phyloP scores from a whole-genome alignment of 2,113 vertebrate genomes.

The Tachuris rubrigastra region DNA sequence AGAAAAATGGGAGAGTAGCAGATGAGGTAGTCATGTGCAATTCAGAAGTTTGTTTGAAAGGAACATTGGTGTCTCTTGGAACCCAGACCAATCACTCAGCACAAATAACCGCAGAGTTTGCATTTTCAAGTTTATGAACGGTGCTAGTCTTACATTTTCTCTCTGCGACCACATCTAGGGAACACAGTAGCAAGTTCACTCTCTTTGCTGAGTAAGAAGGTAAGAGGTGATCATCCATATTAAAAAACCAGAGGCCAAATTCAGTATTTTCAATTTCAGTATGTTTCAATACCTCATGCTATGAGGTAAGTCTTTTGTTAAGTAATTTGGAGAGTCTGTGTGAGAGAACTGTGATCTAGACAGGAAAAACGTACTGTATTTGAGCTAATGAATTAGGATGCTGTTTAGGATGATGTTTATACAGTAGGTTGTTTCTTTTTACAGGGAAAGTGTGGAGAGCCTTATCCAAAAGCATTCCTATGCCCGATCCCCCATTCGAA shows the following conservation, averaged over 20 bases:
- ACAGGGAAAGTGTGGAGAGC: constrained; percentile 97
- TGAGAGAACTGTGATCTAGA: background rate
- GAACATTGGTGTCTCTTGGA: background rate
- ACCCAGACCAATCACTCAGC: background rate
- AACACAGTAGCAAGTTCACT: background rate
- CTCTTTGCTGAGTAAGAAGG: background rate
- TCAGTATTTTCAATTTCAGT: background rate
- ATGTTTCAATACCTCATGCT: no score
- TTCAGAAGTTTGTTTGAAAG: background rate
- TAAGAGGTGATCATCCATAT: background rate
- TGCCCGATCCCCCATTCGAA: constrained; percentile 94
- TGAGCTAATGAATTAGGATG: background rate
- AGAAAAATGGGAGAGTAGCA: background rate
- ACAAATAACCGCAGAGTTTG: background rate
- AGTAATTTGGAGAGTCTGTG: background rate
- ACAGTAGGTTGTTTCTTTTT: background rate
- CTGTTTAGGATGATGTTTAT: background rate
- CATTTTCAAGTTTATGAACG: background rate
- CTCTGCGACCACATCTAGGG: background rate
- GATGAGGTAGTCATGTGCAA: background rate
- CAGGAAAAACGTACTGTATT: background rate
- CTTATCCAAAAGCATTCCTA: constrained; percentile 99
- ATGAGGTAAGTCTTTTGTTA: background rate
- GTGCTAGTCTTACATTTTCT: background rate
- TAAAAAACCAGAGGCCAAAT: background rate